Percentiles rank a stretch among this genome's conserved stretches.
phyloP scores from a whole-genome alignment of 2,797 vertebrate genomes.

The Eutrigla gurnardus region DNA sequence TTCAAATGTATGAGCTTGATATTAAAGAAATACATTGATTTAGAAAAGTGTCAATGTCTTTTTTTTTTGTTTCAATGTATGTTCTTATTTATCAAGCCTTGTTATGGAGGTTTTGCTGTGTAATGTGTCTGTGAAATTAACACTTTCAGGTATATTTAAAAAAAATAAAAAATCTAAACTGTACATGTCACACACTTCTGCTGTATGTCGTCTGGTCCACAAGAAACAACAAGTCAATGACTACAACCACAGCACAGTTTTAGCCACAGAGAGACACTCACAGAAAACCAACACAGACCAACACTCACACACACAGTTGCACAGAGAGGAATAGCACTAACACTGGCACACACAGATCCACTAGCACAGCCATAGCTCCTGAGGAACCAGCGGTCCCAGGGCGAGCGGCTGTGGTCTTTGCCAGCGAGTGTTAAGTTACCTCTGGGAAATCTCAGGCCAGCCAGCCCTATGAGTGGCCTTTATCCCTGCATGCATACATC shows the following conservation, averaged over 20 bases:
- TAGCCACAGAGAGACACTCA: conserved; percentile 78
- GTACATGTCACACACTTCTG: conserved; percentile 59
- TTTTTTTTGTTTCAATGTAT: conserved; percentile 35
- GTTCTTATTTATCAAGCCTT: conserved; percentile 46
- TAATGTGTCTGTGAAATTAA: conserved; percentile 79
- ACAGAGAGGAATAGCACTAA: conserved; percentile 82
- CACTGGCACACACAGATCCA: conserved; percentile 81
- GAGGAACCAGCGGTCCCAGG: conserved; percentile 72
- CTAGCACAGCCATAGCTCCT: conserved; percentile 78
- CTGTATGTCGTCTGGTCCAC: conserved; percentile 53
- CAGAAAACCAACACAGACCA: conserved; percentile 73
- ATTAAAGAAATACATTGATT: conserved; percentile 19
- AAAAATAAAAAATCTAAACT: conserved; percentile 65
- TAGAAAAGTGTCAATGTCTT: conserved; percentile 8
- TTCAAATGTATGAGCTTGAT: conserved; percentile 10
- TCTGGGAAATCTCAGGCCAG: conserved; percentile 86
- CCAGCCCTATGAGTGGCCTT: conserved; percentile 87
- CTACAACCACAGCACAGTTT: conserved; percentile 79
- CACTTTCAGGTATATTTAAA: conserved; percentile 73
- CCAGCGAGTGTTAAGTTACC: conserved; percentile 86
- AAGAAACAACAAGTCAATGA: conserved; percentile 72
- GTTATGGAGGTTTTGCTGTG: conserved; percentile 40
- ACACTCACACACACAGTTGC: conserved; percentile 68
- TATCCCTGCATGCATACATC: conserved; percentile 90
- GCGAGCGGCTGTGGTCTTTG: conserved; percentile 82